These are phyloP conservation scores for Drosophila multiciliata DNA, from an alignment of 2,888 invertebrate genomes.

Conservation along the genomic window DNA sequence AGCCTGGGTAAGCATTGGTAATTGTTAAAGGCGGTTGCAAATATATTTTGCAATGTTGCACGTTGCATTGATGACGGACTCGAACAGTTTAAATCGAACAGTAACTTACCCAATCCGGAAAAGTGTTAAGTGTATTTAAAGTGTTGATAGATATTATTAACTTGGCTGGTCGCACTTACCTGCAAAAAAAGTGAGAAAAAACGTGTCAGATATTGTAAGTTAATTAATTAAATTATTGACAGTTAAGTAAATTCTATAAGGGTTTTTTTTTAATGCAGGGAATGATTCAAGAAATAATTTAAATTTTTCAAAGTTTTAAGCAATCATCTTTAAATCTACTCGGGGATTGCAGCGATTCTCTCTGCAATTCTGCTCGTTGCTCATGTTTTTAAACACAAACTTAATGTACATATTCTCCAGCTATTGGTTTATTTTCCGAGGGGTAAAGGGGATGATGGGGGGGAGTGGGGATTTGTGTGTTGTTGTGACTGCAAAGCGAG, in stretches of 20 bases:
- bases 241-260: background rate
- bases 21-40: constrained; percentile 45
- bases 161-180: constrained; percentile 56
- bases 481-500: constrained; percentile 15
- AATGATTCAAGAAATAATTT: background rate
- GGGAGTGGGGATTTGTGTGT: background rate
- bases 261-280: no score
- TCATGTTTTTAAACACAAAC: constrained; percentile 14
- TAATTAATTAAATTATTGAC: constrained; percentile 14
- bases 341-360: background rate
- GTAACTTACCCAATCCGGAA: constrained; percentile 51
- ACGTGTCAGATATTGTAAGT: constrained; percentile 18
- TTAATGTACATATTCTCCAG: background rate
- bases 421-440: constrained; percentile 10
- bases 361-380: constrained; percentile 3
- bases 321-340: background rate
- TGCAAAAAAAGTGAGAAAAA: constrained; percentile 39
- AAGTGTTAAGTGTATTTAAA: constrained; percentile 44
- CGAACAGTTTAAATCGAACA: constrained; percentile 2
- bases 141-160: constrained; percentile 11
- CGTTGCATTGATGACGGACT: constrained; percentile 11
- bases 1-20: constrained; percentile 59
- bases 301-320: background rate
- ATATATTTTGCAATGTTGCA: background rate
- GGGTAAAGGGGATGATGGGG: background rate